Evolutionary conservation across 2,113 vertebrate genomes (phyloP).

Genomic region (Eidolon helvum): DNA sequence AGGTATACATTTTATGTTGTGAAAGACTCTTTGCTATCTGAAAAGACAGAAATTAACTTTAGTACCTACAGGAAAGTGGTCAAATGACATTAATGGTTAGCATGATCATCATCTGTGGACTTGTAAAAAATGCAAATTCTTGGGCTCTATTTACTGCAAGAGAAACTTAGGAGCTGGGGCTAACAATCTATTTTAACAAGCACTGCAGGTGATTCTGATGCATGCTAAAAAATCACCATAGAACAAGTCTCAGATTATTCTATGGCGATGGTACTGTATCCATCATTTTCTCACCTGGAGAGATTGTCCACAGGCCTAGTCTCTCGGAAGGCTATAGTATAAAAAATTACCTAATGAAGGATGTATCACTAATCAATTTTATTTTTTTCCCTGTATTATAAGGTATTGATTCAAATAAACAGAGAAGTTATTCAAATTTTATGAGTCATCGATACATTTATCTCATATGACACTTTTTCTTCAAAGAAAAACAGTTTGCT

Average conservation of each 20-base stretch:
- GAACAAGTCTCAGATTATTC: background rate
- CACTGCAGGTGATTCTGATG: background rate
- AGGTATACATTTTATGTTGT: background rate
- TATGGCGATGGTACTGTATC: background rate
- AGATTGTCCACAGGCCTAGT: background rate
- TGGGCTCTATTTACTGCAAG: background rate
- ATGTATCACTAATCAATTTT: background rate
- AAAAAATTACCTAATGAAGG: background rate
- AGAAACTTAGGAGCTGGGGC: background rate
- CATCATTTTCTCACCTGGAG: constrained; percentile 41
- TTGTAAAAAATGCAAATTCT: background rate
- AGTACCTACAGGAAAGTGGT: background rate
- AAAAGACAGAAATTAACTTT: constrained; percentile 38
- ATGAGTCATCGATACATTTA: background rate
- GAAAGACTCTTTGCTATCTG: constrained; percentile 9
- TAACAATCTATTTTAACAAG: background rate
- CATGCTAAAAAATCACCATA: background rate
- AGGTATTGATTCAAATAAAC: accelerated
- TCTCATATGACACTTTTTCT: background rate
- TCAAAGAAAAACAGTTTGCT: background rate
- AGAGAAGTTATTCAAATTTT: background rate
- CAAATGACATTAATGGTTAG: background rate
- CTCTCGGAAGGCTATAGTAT: background rate
- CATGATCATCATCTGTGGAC: no score
- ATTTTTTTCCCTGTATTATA: background rate